Evolutionary conservation across 2,113 vertebrate genomes (phyloP), one percentile per base, ranked within the genome.

Genomic region (Synchiropus splendidus): DNA sequence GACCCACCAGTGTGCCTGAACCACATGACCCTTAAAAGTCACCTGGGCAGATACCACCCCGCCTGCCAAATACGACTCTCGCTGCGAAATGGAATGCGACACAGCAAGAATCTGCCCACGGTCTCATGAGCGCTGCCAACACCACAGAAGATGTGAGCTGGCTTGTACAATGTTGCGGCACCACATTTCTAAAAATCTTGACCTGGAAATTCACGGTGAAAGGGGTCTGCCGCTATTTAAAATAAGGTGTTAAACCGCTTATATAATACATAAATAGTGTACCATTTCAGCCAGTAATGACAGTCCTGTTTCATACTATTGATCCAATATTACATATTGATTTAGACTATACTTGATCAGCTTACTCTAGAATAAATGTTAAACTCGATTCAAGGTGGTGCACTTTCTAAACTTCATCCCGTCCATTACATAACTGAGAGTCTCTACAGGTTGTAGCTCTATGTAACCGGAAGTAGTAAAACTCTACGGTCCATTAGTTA

Each of bases 61-160:
- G 5, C 31, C 51, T 55, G 68, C 58, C 61, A 75, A 66, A 57
- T 61, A 38, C n/a, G 9, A 12, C 21, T 30, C 39, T 51, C 9
- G 5, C 51, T 16, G 51, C 36, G 43, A 60, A 58, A 58, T 59
- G 58, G 58, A 70, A 74, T 68, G 70, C 54, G 53, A 57, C 49
- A 55, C 40, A 44, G 3, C 2, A 6, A 50, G 21, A 43, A 57
- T 31, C 41, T 53, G 49, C n/a, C 45, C 43, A 9, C 52, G 61
- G 63, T 77, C 67, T 61, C 69, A 70, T 27, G 42, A 51, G 14
- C 51, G 2, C 15, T 2, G 12, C 54, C 50, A 55, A 36, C 21
- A 13, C 12, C 13, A 42, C 5, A 41, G 9, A 27, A 43, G 12
- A 39, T 27, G 8, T 27, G 8, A 4, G 21, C 4, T 27, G 8